phyloP scores from a whole-genome alignment of 2,113 vertebrate species.

The Cyanistes caeruleus region DNA sequence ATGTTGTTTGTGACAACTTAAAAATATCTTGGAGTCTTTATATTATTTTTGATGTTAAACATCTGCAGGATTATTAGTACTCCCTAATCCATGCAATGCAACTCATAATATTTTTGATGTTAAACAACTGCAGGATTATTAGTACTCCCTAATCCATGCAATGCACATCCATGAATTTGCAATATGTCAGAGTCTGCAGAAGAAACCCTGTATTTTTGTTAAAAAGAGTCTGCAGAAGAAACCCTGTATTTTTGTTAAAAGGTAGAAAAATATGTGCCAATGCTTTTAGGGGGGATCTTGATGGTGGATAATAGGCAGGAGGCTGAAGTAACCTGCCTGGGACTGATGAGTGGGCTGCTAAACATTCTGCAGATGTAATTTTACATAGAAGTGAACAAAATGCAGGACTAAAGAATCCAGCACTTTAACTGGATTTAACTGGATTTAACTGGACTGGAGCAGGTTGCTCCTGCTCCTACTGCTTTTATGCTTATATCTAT shows the following conservation, averaged over 20 bases:
- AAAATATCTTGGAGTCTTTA: background rate
- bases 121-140: too few species aligned
- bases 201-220: too few species aligned
- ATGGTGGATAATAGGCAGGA: background rate
- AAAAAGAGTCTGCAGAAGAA: too few species aligned
- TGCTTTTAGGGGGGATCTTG: background rate
- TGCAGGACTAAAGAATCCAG: background rate
- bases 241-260: background rate
- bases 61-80: background rate
- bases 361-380: background rate
- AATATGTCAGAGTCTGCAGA: background rate
- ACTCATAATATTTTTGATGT: too few species aligned
- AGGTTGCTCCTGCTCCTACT: background rate
- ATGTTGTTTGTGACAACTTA: background rate
- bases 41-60: background rate
- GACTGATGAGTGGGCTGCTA: background rate
- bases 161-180: background rate
- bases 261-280: background rate
- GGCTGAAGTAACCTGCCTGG: background rate
- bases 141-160: too few species aligned
- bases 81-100: too few species aligned
- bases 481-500: too few species aligned
- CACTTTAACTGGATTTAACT: background rate
- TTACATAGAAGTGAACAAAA: background rate
- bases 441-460: too few species aligned